Base-by-base conservation (phyloP, 2,113 vertebrate species). In the Aviceda subcristata region DNA sequence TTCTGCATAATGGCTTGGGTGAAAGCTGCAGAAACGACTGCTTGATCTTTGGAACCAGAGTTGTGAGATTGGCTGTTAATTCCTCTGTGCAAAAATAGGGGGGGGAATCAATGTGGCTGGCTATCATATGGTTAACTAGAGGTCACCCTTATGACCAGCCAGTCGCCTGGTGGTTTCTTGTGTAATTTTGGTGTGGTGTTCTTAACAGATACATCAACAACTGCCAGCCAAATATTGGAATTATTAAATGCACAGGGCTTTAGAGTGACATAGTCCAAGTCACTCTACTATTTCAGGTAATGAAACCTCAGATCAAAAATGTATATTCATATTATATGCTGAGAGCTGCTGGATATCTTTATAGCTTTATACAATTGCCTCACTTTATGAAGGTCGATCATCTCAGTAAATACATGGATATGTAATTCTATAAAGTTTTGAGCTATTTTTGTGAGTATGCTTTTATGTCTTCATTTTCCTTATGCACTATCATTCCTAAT, bases 391-490 rank as follows among this genome's bases (percentile, higher is more conserved):
- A 89, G 72, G 56, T 84, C 4, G 0, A 67, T 87, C 16, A 39
- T 81, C 53, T 94, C 79, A 84, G 34, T 93, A 75, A 75, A 89
- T 72, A 75, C 0, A 1, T 15, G 39, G 30, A 67, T 78, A 45
- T 1, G 3, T 86, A 82, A 57, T 75, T 86, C 36, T 77, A 16
- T 62, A 27, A 78, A 76, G 45, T 78, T 96, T 48, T 71, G 46
- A 72, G 62, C 30, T 92, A 36, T 81, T 96, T 96, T 92, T 59
- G 14, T 67, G 30, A 77, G 24, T 74, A 22, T 68, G 16, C 55
- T 88, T 83, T 93, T 86, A 69, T 43, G 27, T 68, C 73, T 95
- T 92, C 46, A 41, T 86, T 96, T 92, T 95, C 46, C 22, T 84
- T 81, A 32, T 75, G 72, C 7, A 3, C 39, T 41, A 4, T 90